Evolutionary conservation across 2,888 invertebrate genomes (phyloP).

Genomic region (Chymomyza procnemis): DNA sequence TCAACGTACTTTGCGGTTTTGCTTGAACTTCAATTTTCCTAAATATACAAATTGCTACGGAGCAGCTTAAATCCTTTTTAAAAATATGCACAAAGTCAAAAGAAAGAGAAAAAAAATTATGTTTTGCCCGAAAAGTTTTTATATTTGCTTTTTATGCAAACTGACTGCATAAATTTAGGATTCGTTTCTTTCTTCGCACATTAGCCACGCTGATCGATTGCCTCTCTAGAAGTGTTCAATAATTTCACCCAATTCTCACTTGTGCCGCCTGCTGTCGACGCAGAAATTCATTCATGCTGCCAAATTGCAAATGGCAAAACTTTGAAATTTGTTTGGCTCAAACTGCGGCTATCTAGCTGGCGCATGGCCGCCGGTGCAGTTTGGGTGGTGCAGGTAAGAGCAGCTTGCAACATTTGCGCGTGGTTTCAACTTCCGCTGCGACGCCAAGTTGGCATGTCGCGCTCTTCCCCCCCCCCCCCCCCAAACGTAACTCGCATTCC

Average conservation of each 20-base stretch:
- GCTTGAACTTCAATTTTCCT: too few relatives aligned
- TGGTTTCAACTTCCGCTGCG: constrained; percentile 48
- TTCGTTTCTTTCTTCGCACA: not conserved
- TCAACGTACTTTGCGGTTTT: too few relatives aligned
- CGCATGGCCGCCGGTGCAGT: too few relatives aligned
- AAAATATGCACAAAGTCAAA: not conserved
- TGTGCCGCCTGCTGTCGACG: not conserved
- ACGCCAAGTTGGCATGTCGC: constrained; percentile 31
- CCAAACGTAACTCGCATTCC: constrained; percentile 5
- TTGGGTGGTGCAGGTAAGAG: not conserved
- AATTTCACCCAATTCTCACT: not conserved
- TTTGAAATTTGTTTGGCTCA: not conserved
- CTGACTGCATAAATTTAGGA: not conserved
- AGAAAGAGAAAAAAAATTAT: not conserved
- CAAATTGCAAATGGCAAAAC: not conserved
- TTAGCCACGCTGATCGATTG: not conserved
- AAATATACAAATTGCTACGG: too few relatives aligned
- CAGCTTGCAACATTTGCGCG: constrained; percentile 14
- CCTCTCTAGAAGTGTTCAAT: not conserved
- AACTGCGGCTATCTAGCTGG: not conserved
- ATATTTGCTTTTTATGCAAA: too few relatives aligned
- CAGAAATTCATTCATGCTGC: not conserved
- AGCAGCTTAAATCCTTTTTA: not conserved
- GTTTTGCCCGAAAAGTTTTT: not conserved
- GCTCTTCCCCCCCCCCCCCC: too few relatives aligned